These are phyloP conservation scores for Buathra laborator DNA, from an alignment of 2,888 invertebrate species.

Conservation along the genomic window DNA sequence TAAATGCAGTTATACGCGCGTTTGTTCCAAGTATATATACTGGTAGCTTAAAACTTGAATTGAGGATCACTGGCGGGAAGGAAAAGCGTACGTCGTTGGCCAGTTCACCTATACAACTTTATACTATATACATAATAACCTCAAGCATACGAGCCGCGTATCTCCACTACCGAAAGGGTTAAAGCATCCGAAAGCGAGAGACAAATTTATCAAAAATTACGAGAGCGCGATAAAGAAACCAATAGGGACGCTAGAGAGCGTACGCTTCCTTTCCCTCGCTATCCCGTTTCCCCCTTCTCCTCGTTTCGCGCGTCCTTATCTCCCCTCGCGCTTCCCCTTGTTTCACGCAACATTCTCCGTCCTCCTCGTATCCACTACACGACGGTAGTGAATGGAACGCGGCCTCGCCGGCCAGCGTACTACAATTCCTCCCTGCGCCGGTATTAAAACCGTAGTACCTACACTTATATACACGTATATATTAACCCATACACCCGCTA, in stretches of 20 bases:
- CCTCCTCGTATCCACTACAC: constrained; percentile 34
- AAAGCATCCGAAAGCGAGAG: constrained; percentile 28
- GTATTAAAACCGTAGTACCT: constrained; percentile 57
- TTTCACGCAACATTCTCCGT: constrained; percentile 39
- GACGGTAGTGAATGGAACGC: constrained; percentile 84
- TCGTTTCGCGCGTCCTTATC: constrained; percentile 33
- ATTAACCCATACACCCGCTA: constrained; percentile 12
- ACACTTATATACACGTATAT: constrained; percentile 12
- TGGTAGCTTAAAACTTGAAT: constrained; percentile 32
- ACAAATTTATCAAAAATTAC: background rate
- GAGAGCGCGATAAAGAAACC: constrained; percentile 20
- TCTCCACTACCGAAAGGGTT: constrained; percentile 49
- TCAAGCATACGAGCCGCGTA: background rate
- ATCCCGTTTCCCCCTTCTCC: constrained; percentile 17
- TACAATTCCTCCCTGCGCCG: constrained; percentile 72
- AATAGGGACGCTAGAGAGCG: constrained; percentile 57
- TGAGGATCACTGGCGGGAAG: constrained; percentile 60
- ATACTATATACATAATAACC: constrained; percentile 38
- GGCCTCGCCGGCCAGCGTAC: constrained; percentile 80
- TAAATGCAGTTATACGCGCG: constrained; percentile 56
- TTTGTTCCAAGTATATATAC: constrained; percentile 34
- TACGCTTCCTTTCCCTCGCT: constrained; percentile 59
- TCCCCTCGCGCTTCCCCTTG: constrained; percentile 11
- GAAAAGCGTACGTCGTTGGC: constrained; percentile 53
- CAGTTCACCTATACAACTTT: constrained; percentile 34